Evolutionary conservation across 2,113 vertebrate species (phyloP), one percentile per base, ranked within the genome.

Genomic region (Aphyosemion australe): DNA sequence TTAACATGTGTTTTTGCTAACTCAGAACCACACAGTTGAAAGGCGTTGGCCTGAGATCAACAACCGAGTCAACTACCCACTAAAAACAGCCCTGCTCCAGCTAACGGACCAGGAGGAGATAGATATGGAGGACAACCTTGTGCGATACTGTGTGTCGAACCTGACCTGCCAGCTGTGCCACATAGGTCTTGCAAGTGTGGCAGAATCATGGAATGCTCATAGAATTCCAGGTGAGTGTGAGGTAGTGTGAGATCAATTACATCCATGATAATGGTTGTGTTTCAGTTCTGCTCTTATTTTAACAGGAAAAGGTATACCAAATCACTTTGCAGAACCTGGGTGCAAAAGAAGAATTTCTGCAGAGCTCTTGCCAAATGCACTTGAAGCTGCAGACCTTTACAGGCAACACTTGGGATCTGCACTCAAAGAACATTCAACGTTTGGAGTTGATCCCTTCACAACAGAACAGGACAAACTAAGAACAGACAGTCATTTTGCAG

Each of bases 401-500:
- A 45, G 13, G 13, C 9, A 45, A 5, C 43, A 45, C 12, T 13
- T 45, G 12, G 43, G 43, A 45, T 45, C 43, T 5, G 5, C 43
- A 11, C 43, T 45, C 5, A 45, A 11, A 45, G 1, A 11, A 45
- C 5, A 45, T 5, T 45, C 43, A 5, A 45, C 3, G 5, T 45
- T 45, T 45, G 43, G 43, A 45, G 43, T 14, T 14, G 43, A 45
- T 45, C 12, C 12, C 13, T 45, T 45, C 13, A 45, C 43, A 45
- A 5, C 43, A 14, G 12, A 60, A 46, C 57, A 60, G 20, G 42
- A 46, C 21, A 60, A 26, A 19, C 19, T 46, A 16, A 15, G 14
- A 31, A 20, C 3, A 16, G 57, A 60, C 20, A 60, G 31, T 16
- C 13, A 31, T 19, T 60, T 47, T 60, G 41, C 42, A 60, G 57